These are phyloP conservation scores for Scomber colias DNA, from an alignment of 2,113 vertebrate species.

Conservation along the genomic window DNA sequence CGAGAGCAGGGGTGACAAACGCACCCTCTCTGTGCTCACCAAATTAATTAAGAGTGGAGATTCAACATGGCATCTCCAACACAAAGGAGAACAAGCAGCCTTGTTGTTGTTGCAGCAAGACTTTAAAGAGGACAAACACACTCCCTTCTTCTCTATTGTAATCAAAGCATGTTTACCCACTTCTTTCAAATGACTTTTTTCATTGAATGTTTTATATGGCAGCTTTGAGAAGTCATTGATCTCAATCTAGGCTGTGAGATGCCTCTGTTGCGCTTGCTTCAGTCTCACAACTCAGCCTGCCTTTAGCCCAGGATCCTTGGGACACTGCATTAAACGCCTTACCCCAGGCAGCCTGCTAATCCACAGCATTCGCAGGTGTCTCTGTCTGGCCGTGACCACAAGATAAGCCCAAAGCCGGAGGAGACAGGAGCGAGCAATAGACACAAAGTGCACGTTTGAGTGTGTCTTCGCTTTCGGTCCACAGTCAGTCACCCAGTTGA, in stretches of 20 bases:
- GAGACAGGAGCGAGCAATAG: conserved; percentile 60
- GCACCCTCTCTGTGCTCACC: conserved; percentile 66
- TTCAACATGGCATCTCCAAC: conserved; percentile 73
- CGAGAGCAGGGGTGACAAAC: conserved; percentile 80
- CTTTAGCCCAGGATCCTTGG: conserved; percentile 59
- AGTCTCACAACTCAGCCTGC: conserved; percentile 47
- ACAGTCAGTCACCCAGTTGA: conserved; percentile 66
- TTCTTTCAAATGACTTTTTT: conserved; percentile 66
- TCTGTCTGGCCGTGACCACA: conserved; percentile 78
- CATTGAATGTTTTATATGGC: conserved; percentile 77
- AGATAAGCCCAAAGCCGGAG: conserved; percentile 78
- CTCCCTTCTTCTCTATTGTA: conserved; percentile 54
- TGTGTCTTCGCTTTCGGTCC: conserved; percentile 55
- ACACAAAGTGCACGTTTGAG: conserved; percentile 52
- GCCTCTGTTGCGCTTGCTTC: conserved; percentile 60
- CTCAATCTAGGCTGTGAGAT: conserved; percentile 72
- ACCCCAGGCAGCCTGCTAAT: conserved; percentile 79
- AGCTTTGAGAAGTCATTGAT: conserved; percentile 77
- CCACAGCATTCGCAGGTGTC: conserved; percentile 76
- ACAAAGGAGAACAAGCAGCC: conserved; percentile 67
- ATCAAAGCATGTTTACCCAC: conserved; percentile 74
- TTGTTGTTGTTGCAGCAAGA: conserved; percentile 67
- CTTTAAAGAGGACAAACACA: conserved; percentile 71
- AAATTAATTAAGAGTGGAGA: conserved; percentile 85
- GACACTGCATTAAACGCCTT: conserved; percentile 72